These are phyloP conservation scores for Aplidium turbinatum DNA, from an alignment of 23 tunicate genomes.

Conservation along the genomic window DNA sequence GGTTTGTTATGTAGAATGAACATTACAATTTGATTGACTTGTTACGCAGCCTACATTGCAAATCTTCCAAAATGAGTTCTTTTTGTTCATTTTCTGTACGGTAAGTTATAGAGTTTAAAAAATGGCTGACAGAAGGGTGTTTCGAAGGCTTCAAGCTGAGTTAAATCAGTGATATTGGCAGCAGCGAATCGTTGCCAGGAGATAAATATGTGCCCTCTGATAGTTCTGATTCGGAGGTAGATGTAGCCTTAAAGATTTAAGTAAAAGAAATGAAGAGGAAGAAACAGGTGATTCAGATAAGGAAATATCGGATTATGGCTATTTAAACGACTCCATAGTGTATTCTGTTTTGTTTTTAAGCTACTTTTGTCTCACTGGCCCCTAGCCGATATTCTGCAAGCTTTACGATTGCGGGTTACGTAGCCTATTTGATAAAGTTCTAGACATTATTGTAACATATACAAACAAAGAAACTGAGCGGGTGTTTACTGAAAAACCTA, in stretches of 20 bases:
- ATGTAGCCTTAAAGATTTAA: not conserved
- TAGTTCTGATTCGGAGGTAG: constrained; percentile 1
- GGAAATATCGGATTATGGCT: constrained; percentile 11
- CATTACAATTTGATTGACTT: too few relatives aligned
- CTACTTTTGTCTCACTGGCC: too few relatives aligned
- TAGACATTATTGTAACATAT: constrained; percentile 11
- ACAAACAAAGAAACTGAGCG: constrained; percentile 10
- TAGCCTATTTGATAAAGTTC: constrained; percentile 1
- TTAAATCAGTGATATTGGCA: not conserved
- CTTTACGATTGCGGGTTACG: too few relatives aligned
- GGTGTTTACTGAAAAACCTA: constrained; percentile 7
- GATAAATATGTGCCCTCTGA: constrained; percentile 33
- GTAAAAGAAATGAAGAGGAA: constrained; percentile 19
- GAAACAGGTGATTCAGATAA: constrained; percentile 26
- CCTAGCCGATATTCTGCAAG: constrained; percentile 9
- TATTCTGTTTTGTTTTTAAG: too few relatives aligned
- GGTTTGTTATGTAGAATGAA: too few relatives aligned
- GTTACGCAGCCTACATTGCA: too few relatives aligned
- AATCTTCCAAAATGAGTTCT: too few relatives aligned
- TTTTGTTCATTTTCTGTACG: too few relatives aligned
- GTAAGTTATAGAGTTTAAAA: too few relatives aligned
- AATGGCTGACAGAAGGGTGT: constrained; percentile 21
- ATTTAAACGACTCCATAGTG: constrained; percentile 4
- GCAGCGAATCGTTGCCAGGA: constrained; percentile 7
- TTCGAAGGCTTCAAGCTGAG: constrained; percentile 10